Percentiles rank a stretch among this genome's conserved stretches.
Evolutionary conservation across 2,797 vertebrate species (phyloP).

Genomic region (Pampus argenteus): DNA sequence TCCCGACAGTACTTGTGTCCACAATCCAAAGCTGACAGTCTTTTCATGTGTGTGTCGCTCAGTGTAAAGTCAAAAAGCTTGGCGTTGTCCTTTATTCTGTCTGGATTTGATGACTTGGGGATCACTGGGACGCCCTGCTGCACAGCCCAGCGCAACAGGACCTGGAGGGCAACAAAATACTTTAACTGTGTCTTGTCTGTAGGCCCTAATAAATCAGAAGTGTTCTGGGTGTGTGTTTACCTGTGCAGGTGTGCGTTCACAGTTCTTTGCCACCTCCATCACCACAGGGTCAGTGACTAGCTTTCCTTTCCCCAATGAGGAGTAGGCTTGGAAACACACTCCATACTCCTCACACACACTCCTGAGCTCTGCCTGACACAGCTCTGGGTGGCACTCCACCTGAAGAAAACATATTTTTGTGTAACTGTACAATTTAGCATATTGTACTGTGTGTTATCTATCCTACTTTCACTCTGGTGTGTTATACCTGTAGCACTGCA

Average conservation of each 20-base stretch:
- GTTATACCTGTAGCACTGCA: slow-evolving; percentile 81
- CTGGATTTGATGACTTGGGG: slow-evolving; percentile 84
- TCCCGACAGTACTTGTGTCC: slow-evolving; percentile 86
- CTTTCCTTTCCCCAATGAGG: slow-evolving; percentile 84
- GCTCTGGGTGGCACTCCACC: slow-evolving; percentile 87
- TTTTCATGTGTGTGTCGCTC: slow-evolving; percentile 75
- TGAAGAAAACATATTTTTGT: slow-evolving; percentile 48
- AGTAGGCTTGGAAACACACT: slow-evolving; percentile 88
- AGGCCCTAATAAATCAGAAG: not conserved
- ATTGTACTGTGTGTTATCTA: not conserved
- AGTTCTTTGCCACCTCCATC: slow-evolving; percentile 73
- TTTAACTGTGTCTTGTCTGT: not conserved
- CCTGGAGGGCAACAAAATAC: slow-evolving; percentile 45
- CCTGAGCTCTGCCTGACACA: slow-evolving; percentile 82
- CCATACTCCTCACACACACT: slow-evolving; percentile 77
- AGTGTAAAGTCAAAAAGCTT: slow-evolving; percentile 85
- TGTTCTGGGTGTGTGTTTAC: slow-evolving; percentile 60
- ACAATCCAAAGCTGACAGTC: slow-evolving; percentile 80
- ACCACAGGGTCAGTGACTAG: slow-evolving; percentile 79
- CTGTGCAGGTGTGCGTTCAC: slow-evolving; percentile 80
- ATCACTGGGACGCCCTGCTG: slow-evolving; percentile 85
- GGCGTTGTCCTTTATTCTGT: slow-evolving; percentile 80
- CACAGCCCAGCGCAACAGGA: slow-evolving; percentile 87
- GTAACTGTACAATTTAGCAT: not conserved
- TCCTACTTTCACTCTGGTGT: not conserved